phyloP scores from a whole-genome alignment of 2,113 vertebrate genomes.

The Nestor notabilis region DNA sequence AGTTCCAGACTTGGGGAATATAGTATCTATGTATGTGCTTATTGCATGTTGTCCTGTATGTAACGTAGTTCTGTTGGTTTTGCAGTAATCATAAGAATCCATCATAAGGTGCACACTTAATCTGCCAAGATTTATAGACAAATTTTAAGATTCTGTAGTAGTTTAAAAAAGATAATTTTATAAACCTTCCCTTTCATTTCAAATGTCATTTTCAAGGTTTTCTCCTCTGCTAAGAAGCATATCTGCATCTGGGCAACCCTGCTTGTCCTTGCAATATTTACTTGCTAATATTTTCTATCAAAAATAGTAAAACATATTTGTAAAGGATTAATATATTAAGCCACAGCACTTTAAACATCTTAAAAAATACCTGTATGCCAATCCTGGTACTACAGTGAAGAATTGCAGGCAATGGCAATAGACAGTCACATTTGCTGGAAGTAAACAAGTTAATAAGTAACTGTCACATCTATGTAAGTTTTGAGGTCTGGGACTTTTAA shows the following conservation, averaged over 20 bases:
- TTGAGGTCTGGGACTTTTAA: not conserved
- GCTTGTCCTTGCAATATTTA: not conserved
- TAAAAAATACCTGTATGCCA: not conserved
- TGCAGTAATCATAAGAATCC: not conserved
- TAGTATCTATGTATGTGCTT: not conserved
- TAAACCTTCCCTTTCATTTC: not conserved
- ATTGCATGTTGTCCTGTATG: not conserved
- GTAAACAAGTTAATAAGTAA: not conserved
- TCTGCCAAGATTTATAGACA: not conserved
- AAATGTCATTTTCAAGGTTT: not conserved
- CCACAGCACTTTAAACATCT: not conserved
- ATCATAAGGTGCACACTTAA: not conserved
- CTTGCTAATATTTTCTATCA: not conserved
- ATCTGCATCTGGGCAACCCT: not conserved
- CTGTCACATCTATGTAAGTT: fast-evolving
- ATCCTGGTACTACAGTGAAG: not conserved
- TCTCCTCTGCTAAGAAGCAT: not conserved
- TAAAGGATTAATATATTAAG: not conserved
- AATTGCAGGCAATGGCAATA: not conserved
- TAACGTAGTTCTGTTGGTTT: not conserved
- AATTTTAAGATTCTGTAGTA: not conserved
- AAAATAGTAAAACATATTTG: not conserved
- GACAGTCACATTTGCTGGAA: not conserved
- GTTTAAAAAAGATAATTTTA: not conserved
- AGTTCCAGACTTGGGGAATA: not conserved